These are phyloP conservation scores for Macrosiphum euphorbiae DNA, from an alignment of 2,888 invertebrate species.

Conservation along the genomic window DNA sequence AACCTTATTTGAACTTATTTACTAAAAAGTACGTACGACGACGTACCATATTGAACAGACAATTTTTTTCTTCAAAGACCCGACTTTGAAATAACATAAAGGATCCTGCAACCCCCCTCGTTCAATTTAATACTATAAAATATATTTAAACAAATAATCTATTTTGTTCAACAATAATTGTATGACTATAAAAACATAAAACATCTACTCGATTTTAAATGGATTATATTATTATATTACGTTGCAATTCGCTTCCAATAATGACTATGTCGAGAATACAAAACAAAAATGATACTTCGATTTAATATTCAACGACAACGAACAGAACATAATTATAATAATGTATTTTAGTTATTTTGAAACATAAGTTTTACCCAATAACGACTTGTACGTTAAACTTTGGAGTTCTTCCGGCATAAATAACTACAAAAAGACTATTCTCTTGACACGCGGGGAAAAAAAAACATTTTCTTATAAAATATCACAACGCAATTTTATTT, in stretches of 20 bases:
- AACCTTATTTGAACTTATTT: no score
- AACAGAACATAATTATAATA: neutral
- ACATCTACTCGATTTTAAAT: neutral
- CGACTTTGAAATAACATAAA: no score
- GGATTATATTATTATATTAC: neutral
- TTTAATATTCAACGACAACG: neutral
- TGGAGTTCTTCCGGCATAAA: neutral
- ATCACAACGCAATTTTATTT: neutral
- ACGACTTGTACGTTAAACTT: neutral
- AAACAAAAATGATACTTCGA: neutral
- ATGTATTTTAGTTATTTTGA: neutral
- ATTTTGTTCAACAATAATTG: no score
- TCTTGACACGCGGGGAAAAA: neutral
- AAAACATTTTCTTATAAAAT: conserved; percentile 14
- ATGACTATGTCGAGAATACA: neutral
- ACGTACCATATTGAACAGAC: no score
- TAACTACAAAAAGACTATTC: neutral
- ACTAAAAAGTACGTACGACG: no score
- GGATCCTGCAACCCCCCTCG: no score
- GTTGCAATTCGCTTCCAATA: neutral
- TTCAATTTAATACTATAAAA: no score
- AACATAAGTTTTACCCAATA: neutral
- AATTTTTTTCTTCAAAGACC: no score
- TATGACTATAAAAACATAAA: no score
- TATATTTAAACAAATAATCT: no score